Evolutionary conservation across 2,113 vertebrate species (phyloP), one percentile per base, ranked within the genome.

Genomic region (Parus major): DNA sequence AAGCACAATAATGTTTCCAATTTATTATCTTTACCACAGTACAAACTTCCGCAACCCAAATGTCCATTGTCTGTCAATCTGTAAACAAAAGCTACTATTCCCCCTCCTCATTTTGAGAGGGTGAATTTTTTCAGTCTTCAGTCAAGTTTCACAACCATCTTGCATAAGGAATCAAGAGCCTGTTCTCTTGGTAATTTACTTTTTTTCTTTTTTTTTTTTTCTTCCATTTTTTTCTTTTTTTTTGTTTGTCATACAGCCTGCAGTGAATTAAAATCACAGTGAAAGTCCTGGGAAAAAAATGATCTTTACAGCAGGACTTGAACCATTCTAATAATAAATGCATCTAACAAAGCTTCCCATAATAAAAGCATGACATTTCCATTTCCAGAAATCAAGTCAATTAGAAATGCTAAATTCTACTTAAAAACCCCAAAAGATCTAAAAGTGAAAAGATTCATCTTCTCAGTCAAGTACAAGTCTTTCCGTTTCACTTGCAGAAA

Each of bases 261-360:
- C 96, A 97, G 97, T 97, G 97, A 97, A 98, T 96, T 97, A 98
- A 98, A 97, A 98, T 99, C 99, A 99, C 99, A 99, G 99, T 99
- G 98, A 98, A 98, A 98, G 98, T 97, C 98, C 98, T 99, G 98
- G 98, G 98, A 92, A 98, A 98, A 98, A 98, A 97, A 97, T 89
- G 94, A 97, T 97, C 96, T 97, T 98, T 98, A 98, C 97, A 98
- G 98, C 97, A 98, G 97, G 97, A 98, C 97, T 96, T 95, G 93
- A 97, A 95, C 96, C 97, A 95, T 97, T 96, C 96, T 95, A 97
- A 97, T 97, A 98, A 95, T 98, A 98, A 98, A 98, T 96, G 97
- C 95, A 97, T 97, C 96, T 97, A 97, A 97, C 97, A 97, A 98
- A 98, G 93, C 96, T 72, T 97, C 97, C 97, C 97, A 97, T 98